Evolutionary conservation across 2,888 invertebrate species (phyloP).

Genomic region (Xestia xanthographa): DNA sequence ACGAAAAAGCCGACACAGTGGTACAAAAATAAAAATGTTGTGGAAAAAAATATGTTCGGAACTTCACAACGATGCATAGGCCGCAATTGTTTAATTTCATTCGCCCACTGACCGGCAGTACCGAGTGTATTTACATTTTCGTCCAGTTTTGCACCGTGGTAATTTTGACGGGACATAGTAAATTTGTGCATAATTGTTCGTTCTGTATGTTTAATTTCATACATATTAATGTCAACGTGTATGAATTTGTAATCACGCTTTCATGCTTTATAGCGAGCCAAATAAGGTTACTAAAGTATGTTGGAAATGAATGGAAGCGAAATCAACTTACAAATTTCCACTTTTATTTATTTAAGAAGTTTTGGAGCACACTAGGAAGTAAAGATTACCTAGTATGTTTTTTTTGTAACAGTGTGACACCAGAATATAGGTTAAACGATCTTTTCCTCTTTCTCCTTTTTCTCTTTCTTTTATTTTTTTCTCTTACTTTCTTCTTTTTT

Average conservation of each 20-base stretch:
- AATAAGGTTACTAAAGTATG: constrained; percentile 20
- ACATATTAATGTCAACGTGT: constrained; percentile 45
- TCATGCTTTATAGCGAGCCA: constrained; percentile 16
- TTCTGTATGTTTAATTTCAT: constrained; percentile 53
- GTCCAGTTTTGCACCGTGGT: constrained; percentile 34
- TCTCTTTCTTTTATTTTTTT: too few species aligned
- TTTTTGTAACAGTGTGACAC: neutral
- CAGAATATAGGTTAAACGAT: neutral
- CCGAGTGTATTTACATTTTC: constrained; percentile 46
- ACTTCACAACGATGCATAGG: constrained; percentile 43
- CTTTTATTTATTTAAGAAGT: neutral
- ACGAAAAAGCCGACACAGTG: constrained; percentile 57
- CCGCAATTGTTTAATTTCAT: constrained; percentile 67
- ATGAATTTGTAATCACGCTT: constrained; percentile 46
- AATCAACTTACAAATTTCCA: neutral
- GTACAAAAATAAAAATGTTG: constrained; percentile 51
- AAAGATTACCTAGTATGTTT: neutral
- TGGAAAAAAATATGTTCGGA: constrained; percentile 48
- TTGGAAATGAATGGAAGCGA: neutral
- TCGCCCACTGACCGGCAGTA: neutral
- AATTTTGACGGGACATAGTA: constrained; percentile 32
- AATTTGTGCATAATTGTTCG: constrained; percentile 47
- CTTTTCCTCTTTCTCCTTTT: too few species aligned
- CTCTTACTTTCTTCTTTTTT: too few species aligned
- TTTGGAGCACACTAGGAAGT: neutral